These are phyloP conservation scores for Microchirus variegatus DNA, from an alignment of 2,797 vertebrate species.

Conservation along the genomic window DNA sequence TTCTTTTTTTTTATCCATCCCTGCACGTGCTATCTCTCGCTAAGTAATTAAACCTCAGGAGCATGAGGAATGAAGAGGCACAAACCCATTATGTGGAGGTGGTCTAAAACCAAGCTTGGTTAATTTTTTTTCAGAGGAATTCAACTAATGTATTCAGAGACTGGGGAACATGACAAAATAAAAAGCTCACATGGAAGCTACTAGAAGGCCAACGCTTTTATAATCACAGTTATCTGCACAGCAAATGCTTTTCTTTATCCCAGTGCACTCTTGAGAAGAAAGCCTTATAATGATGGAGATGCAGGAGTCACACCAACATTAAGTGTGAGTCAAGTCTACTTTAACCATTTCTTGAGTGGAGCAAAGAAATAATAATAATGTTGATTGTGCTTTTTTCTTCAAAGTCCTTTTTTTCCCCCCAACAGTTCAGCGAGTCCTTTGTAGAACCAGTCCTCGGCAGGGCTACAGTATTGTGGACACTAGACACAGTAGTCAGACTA, in stretches of 20 bases:
- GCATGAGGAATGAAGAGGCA: constrained; percentile 50
- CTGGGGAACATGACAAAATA: constrained; percentile 68
- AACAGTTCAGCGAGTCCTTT: constrained; percentile 7
- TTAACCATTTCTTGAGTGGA: background rate
- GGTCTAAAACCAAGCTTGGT: constrained; percentile 73
- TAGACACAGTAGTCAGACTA: too few relatives aligned
- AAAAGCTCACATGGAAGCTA: constrained; percentile 34
- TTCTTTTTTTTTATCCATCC: constrained; percentile 45
- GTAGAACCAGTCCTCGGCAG: background rate
- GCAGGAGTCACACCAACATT: constrained; percentile 1
- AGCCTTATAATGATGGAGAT: constrained; percentile 7
- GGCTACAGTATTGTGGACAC: background rate
- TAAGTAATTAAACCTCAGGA: constrained; percentile 71
- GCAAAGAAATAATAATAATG: too few relatives aligned
- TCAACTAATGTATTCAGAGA: constrained; percentile 68
- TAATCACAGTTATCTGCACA: constrained; percentile 47
- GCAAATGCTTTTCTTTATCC: constrained; percentile 30
- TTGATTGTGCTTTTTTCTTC: too few relatives aligned
- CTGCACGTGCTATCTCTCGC: constrained; percentile 45
- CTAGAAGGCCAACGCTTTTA: constrained; percentile 44
- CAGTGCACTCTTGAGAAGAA: constrained; percentile 17
- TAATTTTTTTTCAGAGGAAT: constrained; percentile 77
- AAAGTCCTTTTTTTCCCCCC: too few relatives aligned
- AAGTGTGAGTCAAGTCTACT: constrained; percentile 4
- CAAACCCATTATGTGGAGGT: constrained; percentile 68